Conservation (phyloP, 2,888 invertebrate genomes). For the Anodontia alba region DNA sequence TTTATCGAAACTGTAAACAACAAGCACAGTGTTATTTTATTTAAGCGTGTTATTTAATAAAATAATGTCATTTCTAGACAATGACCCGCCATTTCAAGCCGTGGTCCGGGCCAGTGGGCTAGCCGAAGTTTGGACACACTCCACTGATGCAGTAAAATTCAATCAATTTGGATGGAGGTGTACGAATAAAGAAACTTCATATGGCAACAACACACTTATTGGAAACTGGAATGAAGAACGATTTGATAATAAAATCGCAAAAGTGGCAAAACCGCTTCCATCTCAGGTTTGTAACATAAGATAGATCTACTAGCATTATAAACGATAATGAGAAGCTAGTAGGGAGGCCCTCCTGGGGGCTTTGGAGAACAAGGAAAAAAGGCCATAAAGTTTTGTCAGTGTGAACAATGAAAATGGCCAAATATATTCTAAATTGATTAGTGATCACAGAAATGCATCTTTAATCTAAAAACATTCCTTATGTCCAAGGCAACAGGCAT, state of each 20-base stretch:
- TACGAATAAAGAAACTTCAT: constrained; percentile 79
- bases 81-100: constrained; percentile 74
- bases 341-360: neutral
- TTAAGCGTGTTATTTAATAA: neutral
- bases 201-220: constrained; percentile 74
- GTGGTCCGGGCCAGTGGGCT: constrained; percentile 79
- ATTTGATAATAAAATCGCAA: constrained; percentile 76
- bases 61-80: constrained; percentile 63
- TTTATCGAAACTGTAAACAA: neutral
- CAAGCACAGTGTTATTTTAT: neutral
- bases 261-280: constrained; percentile 77
- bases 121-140: constrained; percentile 80
- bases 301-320: no score
- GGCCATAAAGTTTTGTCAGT: neutral
- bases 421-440: no score
- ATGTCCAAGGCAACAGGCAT: no score
- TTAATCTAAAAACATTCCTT: no score
- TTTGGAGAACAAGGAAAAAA: no score
- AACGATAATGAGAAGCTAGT: neutral
- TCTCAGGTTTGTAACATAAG: constrained; percentile 79
- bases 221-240: constrained; percentile 83
- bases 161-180: constrained; percentile 81
- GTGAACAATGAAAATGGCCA: no score
- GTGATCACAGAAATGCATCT: no score
- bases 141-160: constrained; percentile 75